A percentile compares a stretch with the other conserved stretches of the same genome.
Conservation (phyloP, 2,113 vertebrate genomes). For the Okapia johnstoni region DNA sequence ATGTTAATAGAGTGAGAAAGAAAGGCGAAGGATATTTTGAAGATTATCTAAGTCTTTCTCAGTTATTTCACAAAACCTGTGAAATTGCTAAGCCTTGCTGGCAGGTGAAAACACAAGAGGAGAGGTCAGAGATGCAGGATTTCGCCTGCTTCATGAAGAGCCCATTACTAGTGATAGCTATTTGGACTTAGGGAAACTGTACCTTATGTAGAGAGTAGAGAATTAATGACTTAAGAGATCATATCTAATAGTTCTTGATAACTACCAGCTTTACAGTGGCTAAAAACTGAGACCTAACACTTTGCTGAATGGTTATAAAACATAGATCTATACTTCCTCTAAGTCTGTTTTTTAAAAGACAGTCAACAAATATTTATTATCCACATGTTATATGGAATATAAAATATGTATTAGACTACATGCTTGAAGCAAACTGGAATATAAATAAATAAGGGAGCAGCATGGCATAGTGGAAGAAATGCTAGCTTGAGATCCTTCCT, state of each 20-base stretch:
- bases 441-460: neutral
- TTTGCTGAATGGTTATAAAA: neutral
- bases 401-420: neutral
- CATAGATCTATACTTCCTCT: neutral
- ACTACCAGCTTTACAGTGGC: neutral
- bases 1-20: neutral
- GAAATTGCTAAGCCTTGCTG: neutral
- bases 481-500: neutral
- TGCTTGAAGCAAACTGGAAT: neutral
- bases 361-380: neutral
- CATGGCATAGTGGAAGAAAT: neutral
- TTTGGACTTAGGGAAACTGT: neutral
- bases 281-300: neutral
- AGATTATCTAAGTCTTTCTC: neutral
- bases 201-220: neutral
- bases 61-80: constrained; percentile 5
- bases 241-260: neutral
- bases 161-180: neutral
- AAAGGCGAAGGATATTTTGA: neutral
- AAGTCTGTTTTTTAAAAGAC: neutral
- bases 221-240: neutral
- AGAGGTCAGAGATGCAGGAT: neutral
- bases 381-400: neutral
- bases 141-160: neutral
- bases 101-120: neutral